A percentile compares a stretch with the other conserved stretches of the same genome.
Conservation (phyloP, 2,888 invertebrate species). For the Drosophila falleni region DNA sequence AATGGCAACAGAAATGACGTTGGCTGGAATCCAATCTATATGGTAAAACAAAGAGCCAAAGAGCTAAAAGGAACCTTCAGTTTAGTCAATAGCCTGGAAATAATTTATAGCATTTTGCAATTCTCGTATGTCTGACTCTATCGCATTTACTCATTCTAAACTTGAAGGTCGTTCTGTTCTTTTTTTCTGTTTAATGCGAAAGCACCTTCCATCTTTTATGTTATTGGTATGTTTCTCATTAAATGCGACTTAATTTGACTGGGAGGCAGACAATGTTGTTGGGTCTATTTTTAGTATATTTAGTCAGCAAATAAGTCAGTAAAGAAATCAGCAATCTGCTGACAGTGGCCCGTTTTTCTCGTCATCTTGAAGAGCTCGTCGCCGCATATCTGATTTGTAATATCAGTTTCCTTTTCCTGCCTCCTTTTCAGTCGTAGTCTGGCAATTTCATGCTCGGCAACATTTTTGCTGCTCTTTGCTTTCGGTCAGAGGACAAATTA, state of each 20-base stretch:
- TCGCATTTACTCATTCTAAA: background rate
- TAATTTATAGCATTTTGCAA: constrained; percentile 79
- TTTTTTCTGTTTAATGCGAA: constrained; percentile 34
- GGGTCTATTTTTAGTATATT: constrained; percentile 52
- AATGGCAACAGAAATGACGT: constrained; percentile 35
- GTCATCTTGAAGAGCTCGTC: background rate
- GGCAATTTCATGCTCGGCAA: constrained; percentile 76
- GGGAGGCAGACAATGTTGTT: constrained; percentile 4
- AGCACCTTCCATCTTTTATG: constrained; percentile 28
- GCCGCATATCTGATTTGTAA: constrained; percentile 23
- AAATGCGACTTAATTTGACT: constrained; percentile 69
- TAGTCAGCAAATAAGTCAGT: constrained; percentile 70
- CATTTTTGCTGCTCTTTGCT: constrained; percentile 60
- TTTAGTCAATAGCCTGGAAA: constrained; percentile 78
- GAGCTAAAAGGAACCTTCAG: constrained; percentile 70
- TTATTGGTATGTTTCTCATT: constrained; percentile 58
- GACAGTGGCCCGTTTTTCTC: constrained; percentile 58
- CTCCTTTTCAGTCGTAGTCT: constrained; percentile 20
- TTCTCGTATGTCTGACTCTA: constrained; percentile 33
- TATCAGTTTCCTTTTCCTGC: constrained; percentile 19
- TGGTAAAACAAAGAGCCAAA: constrained; percentile 71
- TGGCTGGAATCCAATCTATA: constrained; percentile 74
- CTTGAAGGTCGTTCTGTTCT: constrained; percentile 29
- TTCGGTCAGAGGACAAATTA: constrained; percentile 64
- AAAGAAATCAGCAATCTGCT: constrained; percentile 67